Evolutionary conservation across 2,113 vertebrate species (phyloP), one percentile per base, ranked within the genome.

Genomic region (Lycocorax pyrrhopterus): DNA sequence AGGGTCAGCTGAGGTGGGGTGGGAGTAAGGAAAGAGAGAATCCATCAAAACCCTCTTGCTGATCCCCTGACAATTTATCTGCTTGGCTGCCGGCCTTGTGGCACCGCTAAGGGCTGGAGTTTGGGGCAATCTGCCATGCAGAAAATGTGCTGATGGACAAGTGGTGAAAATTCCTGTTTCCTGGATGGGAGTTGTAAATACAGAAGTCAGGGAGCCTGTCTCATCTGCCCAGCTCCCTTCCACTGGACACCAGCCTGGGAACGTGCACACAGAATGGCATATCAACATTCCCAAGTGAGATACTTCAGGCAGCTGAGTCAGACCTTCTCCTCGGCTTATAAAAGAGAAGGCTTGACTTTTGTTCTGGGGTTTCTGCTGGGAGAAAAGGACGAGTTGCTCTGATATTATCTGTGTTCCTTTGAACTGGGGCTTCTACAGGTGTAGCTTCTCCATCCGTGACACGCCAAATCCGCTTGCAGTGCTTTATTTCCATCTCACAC

Each of bases 381-480:
- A 68, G 49, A 56, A 41, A 26, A 85, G 53, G 71, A 85, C 2
- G 6, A 87, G 22, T n/a, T 74, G 56, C 15, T 77, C 55, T 84
- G 39, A 44, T 68, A n/a, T 18, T 37, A 68, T 27, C n/a, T 62
- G 32, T 37, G 37, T 53, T 58, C 20, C 6, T 76, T 26, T 69
- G 63, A 18, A 58, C 23, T 53, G 2, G 3, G 23, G 41, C 74
- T 94, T 39, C 76, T 26, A 23, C n/a, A 62, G 12, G 59, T 44
- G n/a, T 11, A 73, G 63, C 29, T 86, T 84, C 58, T 92, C n/a
- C 41, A 46, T 13, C 52, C 9, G 3, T 52, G 66, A 33, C 14
- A 10, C 1, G 12, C 33, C 52, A 52, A 69, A 58, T 56, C 43
- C 0, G 0, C 16, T 5, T 7, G 41, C 27, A 5, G 53, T 5